These are phyloP conservation scores for Aquatica leii DNA, from an alignment of 2,888 invertebrate genomes.

Conservation along the genomic window DNA sequence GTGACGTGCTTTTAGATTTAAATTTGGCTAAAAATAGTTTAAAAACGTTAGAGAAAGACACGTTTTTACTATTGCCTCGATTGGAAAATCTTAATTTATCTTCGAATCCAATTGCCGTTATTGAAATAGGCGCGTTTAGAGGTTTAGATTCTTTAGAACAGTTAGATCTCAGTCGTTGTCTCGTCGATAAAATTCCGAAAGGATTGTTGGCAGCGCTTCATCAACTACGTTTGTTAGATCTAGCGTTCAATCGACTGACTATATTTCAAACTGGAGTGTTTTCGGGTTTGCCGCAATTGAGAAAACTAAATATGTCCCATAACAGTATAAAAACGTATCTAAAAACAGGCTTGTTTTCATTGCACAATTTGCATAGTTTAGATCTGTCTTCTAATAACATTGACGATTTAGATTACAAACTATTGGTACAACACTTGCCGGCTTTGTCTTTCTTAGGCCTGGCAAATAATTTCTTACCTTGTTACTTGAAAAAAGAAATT, in stretches of 20 bases:
- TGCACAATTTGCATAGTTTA: conserved; percentile 53
- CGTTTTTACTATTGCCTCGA: conserved; percentile 43
- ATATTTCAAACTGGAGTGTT: conserved; percentile 52
- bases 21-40: conserved; percentile 51
- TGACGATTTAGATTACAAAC: conserved; percentile 53
- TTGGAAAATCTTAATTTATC: conserved; percentile 50
- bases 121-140: conserved; percentile 48
- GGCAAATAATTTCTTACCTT: conserved; percentile 52
- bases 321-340: conserved; percentile 44
- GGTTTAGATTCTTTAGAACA: conserved; percentile 50
- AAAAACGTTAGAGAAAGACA: conserved; percentile 38
- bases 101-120: conserved; percentile 46
- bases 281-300: conserved; percentile 53
- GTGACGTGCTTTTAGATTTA: conserved; percentile 48
- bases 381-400: conserved; percentile 56
- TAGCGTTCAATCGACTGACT: conserved; percentile 49
- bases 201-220: conserved; percentile 49
- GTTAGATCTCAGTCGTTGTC: conserved; percentile 51
- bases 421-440: conserved; percentile 52
- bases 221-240: too few relatives aligned
- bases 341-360: conserved; percentile 52
- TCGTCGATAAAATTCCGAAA: conserved; percentile 45
- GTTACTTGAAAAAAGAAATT: conserved; percentile 57
- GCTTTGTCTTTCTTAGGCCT: conserved; percentile 51
- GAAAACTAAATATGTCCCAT: conserved; percentile 52